Base-by-base conservation (phyloP, 2,113 vertebrate genomes). In the Leucosticte australis region DNA sequence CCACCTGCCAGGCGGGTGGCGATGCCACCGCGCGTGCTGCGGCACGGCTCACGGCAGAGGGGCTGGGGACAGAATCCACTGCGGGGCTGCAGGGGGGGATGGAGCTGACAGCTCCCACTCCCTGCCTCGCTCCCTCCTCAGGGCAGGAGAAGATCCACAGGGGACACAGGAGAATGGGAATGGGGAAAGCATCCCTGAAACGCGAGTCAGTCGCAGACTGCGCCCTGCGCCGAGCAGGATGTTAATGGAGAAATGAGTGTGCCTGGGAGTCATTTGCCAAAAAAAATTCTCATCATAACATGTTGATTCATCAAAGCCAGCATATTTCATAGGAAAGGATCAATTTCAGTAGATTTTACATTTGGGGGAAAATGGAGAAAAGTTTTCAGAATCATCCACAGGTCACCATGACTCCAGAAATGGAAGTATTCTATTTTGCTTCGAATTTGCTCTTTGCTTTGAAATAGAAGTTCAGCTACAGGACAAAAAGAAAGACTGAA, bases 391-490 rank as follows among this genome's bases (percentile, higher is more conserved):
- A 83, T 60, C 50, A 56, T 67, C 44, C 1, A 5, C 47, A 49
- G 68, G 94, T 90, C 90, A 74, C 73, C 1, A 0, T 87, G 79
- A 95, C 92, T 96, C 60, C 37, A 33, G 75, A 77, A 92, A 83
- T 70, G 27, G 49, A 95, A 71, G 79, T 73, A 17, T 78, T 88
- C 11, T 60, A 22, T 86, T 94, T 78, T 59, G 39, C 84, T 83
- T 94, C 70, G 2, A 44, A 94, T 92, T 94, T 85, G 35, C 74
- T 87, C 85, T 78, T 57, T 49, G 55, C 92, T 96, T 95, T 92
- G 91, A 95, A 92, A 95, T 62, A 14, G 20, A 81, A 83, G 89
- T 93, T 95, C 94, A 93, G 86, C 86, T 63, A 86, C 83, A 80
- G 80, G 71, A 92, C 83, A 21, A 57, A 94, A 92, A 80, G 33